A percentile compares a stretch with the other conserved stretches of the same genome.
Evolutionary conservation across 2,888 invertebrate genomes (phyloP).

Genomic region (Platynereis dumerilii): DNA sequence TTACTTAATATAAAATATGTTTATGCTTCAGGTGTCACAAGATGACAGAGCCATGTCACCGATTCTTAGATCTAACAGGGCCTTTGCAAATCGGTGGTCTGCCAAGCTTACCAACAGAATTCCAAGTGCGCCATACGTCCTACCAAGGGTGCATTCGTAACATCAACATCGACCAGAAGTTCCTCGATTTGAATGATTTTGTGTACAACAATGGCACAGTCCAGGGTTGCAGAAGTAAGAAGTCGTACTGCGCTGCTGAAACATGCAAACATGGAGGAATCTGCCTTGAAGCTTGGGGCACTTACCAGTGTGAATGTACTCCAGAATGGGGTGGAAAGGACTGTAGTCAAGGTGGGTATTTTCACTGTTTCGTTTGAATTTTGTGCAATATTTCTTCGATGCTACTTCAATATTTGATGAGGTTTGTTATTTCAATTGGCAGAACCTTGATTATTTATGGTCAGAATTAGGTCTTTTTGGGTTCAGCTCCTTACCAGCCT

Average conservation of each 20-base stretch:
- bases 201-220: slow-evolving; percentile 56
- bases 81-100: slow-evolving; percentile 91
- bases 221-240: slow-evolving; percentile 86
- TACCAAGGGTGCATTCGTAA: slow-evolving; percentile 92
- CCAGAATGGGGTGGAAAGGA: slow-evolving; percentile 84
- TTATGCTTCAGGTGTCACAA: slow-evolving; percentile 62
- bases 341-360: slow-evolving; percentile 76
- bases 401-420: too few relatives aligned
- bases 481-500: too few relatives aligned
- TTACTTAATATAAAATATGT: too few relatives aligned
- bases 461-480: too few relatives aligned
- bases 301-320: slow-evolving; percentile 83
- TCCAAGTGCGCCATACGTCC: slow-evolving; percentile 66
- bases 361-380: too few relatives aligned
- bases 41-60: slow-evolving; percentile 66
- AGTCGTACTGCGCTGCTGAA: slow-evolving; percentile 79
- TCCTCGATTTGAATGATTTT: slow-evolving; percentile 78
- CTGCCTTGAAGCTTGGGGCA: slow-evolving; percentile 88
- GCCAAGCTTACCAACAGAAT: slow-evolving; percentile 66
- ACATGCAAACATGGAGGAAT: slow-evolving; percentile 89
- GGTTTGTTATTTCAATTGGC: too few relatives aligned
- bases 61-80: slow-evolving; percentile 88
- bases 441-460: too few relatives aligned
- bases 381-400: too few relatives aligned
- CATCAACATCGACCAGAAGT: slow-evolving; percentile 82